These are phyloP conservation scores for Thereva nobilitata DNA, from an alignment of 2,888 invertebrate genomes.

Conservation along the genomic window DNA sequence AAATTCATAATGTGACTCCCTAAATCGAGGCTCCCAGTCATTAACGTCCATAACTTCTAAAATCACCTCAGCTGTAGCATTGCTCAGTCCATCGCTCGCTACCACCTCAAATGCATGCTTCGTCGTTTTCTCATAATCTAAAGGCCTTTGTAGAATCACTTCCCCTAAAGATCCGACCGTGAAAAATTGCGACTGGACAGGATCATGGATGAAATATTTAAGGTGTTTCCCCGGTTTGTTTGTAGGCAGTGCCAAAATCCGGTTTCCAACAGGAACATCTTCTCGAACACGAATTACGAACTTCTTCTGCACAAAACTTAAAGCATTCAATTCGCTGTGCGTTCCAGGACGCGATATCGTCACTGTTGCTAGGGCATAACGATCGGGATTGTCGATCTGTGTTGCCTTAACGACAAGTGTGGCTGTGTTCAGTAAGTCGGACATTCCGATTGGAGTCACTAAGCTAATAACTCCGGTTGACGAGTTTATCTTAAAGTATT, in stretches of 20 bases:
- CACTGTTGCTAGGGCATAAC: constrained; percentile 84
- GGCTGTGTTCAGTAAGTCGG: constrained; percentile 69
- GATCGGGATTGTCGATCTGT: constrained; percentile 83
- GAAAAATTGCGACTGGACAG: constrained; percentile 74
- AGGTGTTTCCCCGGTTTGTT: constrained; percentile 69
- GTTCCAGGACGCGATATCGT: constrained; percentile 64
- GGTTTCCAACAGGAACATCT: constrained; percentile 73
- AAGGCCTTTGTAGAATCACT: constrained; percentile 70
- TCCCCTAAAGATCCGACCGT: constrained; percentile 80
- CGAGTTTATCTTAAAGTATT: constrained; percentile 57
- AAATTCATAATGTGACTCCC: constrained; percentile 87
- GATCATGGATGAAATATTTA: constrained; percentile 76
- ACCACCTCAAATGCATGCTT: constrained; percentile 78
- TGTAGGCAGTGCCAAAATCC: constrained; percentile 72
- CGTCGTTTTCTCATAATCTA: constrained; percentile 78
- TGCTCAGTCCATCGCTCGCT: constrained; percentile 74
- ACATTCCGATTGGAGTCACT: constrained; percentile 52
- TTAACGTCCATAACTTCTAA: constrained; percentile 84
- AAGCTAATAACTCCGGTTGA: constrained; percentile 54
- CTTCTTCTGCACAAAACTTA: constrained; percentile 69
- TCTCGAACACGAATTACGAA: constrained; percentile 76
- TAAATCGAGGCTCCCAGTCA: constrained; percentile 92
- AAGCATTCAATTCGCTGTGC: constrained; percentile 60
- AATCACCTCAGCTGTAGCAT: constrained; percentile 81
- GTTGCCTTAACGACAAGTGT: constrained; percentile 83